Base-by-base conservation (phyloP, 2,888 invertebrate species). In the Cryptocephalus primarius region DNA sequence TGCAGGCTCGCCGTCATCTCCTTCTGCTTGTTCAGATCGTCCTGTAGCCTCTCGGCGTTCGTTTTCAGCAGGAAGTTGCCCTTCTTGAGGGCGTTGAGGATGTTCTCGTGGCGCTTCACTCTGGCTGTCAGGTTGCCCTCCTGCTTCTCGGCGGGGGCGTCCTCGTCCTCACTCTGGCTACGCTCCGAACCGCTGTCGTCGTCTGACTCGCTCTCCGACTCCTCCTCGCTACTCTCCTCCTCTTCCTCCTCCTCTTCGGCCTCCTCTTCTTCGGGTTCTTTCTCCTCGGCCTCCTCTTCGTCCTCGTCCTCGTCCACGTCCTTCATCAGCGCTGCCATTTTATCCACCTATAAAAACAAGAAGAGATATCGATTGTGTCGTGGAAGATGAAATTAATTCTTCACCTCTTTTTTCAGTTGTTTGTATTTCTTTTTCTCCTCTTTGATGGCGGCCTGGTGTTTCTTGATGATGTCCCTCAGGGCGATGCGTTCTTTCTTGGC, bases 311-410 rank as follows among this genome's bases (percentile, higher is more conserved):
- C 83, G 1, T 82, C 84, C 2, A 79, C 80, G 59, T 87, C 86
- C 58, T 85, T 88, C 84, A 91, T 84, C 62, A 89, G 76, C 11
- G 84, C 83, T 0, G 89, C 89, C 89, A 91, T 91, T 71, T 90
- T 90, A 62, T 89, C 88, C 9, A 90, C 89, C 73, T 90, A 43
- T 9, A 49, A 48, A 34, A 41, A 33, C 11, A 22, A 33, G 34
- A 40, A n/a, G n/a, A n/a, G n/a, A 14, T 39, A n/a, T 46, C 13
- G 32, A 39, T 33, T 46, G 32, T 31, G 22, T n/a, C n/a, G n/a
- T 22, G 2, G 22, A 22, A 22, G 22, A 22, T 22, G 22, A 22
- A 22, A 22, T 22, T 22, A 22, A 22, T 22, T 22, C n/a, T 36
- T 36, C 12, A 89, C 89, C 72, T 91, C 90, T 55, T 88, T 88